Conservation (phyloP, 2,888 invertebrate genomes). For the Clitarchus hookeri region DNA sequence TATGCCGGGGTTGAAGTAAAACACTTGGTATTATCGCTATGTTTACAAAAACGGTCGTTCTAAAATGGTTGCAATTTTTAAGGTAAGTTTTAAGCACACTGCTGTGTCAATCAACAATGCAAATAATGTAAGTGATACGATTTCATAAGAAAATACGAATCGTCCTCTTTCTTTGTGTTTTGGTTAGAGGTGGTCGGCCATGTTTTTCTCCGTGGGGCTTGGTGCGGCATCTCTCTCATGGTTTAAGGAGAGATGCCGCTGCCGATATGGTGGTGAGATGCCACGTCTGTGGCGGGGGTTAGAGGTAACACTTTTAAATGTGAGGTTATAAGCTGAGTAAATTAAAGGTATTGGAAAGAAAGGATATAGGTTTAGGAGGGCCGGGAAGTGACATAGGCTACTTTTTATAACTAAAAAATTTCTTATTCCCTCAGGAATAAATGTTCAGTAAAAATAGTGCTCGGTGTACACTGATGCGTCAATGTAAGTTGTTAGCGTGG, state of each 20-base stretch:
- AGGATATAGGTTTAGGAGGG: too few relatives aligned
- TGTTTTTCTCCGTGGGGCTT: neutral
- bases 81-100: neutral
- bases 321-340: neutral
- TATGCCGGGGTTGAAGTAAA: neutral
- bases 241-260: neutral
- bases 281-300: neutral
- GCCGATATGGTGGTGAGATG: neutral
- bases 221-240: conserved; percentile 17
- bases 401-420: too few relatives aligned
- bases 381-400: too few relatives aligned
- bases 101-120: neutral
- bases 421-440: too few relatives aligned
- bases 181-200: neutral
- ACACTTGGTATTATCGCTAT: neutral
- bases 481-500: too few relatives aligned
- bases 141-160: neutral
- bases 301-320: neutral
- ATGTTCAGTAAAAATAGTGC: too few relatives aligned
- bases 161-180: neutral
- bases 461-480: too few relatives aligned
- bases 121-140: neutral
- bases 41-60: too few relatives aligned
- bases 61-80: neutral
- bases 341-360: neutral